Base-by-base conservation (phyloP, 2,888 invertebrate species). In the Pasiphila rectangulata region DNA sequence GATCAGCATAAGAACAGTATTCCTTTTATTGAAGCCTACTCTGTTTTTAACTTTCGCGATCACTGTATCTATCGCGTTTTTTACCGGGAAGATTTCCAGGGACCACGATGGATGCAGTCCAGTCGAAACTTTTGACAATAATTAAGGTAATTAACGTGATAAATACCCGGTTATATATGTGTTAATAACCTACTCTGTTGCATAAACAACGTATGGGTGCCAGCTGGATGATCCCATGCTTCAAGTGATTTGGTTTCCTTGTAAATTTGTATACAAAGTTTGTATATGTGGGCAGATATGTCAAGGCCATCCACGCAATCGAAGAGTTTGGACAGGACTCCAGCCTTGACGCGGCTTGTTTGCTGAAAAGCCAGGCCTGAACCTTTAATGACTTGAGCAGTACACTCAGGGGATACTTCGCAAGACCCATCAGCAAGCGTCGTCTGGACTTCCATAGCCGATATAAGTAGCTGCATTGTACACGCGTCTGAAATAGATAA, bases 181-280 rank as follows among this genome's bases (percentile, higher is more conserved):
- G n/a, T n/a, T n/a, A n/a, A n/a, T n/a, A n/a, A n/a, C 78, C 61
- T 67, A 88, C 88, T 79, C 69, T 88, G 87, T 59, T 86, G 87
- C 81, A 88, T 81, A 63, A 84, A 87, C 27, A 88, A 57, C 1
- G 88, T 86, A 36, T 60, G 76, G 3, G 87, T 85, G 13, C 88
- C 88, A 10, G 83, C 66, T 0, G 88, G 88, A 56, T 85, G 75
- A 41, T 86, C 73, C 88, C 88, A 88, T 2, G 82, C 75, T 59
- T 88, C 88, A 3, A 88, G 55, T 0, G 88, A 87, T 51, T 85
- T 87, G 0, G 88, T 64, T 59, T 88, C 88, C 51, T 87, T 88
- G 45, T 88, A 87, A 20, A 83, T 75, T 51, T 87, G 86, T 43
- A 86, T 83, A 57, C 88, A 88, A 0, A 85, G 66, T 55, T 86